Base-by-base conservation (phyloP, 2,797 vertebrate species). In the Lagorchestes hirsutus region DNA sequence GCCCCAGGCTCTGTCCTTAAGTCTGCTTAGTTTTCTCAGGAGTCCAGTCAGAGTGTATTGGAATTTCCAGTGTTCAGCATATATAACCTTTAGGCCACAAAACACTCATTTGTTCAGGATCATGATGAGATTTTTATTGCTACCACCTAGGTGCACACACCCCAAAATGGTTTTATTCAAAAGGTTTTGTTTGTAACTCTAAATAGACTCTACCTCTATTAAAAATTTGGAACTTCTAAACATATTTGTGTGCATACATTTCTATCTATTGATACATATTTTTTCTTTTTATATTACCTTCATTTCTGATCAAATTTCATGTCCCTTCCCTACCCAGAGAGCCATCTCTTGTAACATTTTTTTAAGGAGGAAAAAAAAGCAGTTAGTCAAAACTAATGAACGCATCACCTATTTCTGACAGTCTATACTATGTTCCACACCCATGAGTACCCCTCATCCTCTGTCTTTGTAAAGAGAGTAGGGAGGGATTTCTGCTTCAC, bases 81-180 rank as follows among this genome's bases (percentile, higher is more conserved):
- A 62, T 5, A 50, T 34, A 92, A n/a, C 58, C 74, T 87, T 22
- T 50, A 10, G 74, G 40, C 22, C 34, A 55, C 57, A 91, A 90
- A 93, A 94, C 27, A 93, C 40, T 28, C 74, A 87, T 87, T 87
- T 87, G 74, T 87, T 87, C 74, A 93, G n/a, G 27, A 13, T 92
- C 6, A 58, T 90, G 96, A 54, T 92, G 52, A 93, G 91, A 56
- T 93, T 93, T 91, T 94, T 31, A 5, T 95, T 82, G 93, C 94
- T 96, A 5, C 14, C 46, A 59, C 57, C 93, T 62, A 94, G 9
- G 29, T 93, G 11, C 92, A 27, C 31, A 87, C 22, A 87, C 22
- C 9, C 40, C 50, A 24, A 87, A 87, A 50, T 50, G 22, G 24
- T 87, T 46, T 87, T 87, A 27, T 27, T 92, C 50, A 59, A 91